A percentile compares a stretch with the other conserved stretches of the same genome.
Evolutionary conservation across 2,888 invertebrate genomes (phyloP).

Genomic region (Imbricaverruca yamaguchii): DNA sequence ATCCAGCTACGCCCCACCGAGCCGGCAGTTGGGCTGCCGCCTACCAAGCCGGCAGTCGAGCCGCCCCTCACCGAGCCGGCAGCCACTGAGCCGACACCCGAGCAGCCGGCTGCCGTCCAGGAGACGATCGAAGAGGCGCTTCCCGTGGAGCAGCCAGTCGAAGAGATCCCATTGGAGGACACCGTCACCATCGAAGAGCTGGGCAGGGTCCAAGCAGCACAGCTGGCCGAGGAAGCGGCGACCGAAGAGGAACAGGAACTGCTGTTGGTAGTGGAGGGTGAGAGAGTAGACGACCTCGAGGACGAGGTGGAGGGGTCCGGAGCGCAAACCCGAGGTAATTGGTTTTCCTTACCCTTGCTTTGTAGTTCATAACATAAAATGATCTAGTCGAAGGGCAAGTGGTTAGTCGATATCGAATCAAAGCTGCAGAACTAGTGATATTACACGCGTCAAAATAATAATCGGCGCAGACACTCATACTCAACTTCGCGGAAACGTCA

Average conservation of each 20-base stretch:
- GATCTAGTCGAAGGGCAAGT: not conserved
- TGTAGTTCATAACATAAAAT: not conserved
- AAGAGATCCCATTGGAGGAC: not conserved
- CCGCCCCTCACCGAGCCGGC: not conserved
- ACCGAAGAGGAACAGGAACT: not conserved
- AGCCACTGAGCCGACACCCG: not conserved
- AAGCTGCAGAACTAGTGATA: not conserved
- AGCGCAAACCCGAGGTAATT: not conserved
- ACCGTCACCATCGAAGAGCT: not conserved
- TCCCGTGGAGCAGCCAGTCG: not conserved
- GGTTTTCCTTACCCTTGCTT: not conserved
- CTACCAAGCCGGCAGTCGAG: not conserved
- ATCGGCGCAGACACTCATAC: not conserved
- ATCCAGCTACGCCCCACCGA: not conserved
- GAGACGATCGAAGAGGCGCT: not conserved
- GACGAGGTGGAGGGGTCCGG: slow-evolving; percentile 16
- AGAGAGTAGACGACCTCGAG: not conserved
- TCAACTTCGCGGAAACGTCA: not conserved
- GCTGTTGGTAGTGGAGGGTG: slow-evolving; percentile 6
- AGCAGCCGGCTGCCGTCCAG: not conserved
- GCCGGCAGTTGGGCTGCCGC: not conserved
- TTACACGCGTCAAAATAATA: not conserved
- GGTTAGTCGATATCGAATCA: not conserved
- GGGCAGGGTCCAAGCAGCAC: not conserved
- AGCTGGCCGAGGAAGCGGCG: not conserved